A percentile compares a stretch with the other conserved stretches of the same genome.
Evolutionary conservation across 1,140 invertebrate species (phyloP).

Genomic region (Monochamus saltuarius): DNA sequence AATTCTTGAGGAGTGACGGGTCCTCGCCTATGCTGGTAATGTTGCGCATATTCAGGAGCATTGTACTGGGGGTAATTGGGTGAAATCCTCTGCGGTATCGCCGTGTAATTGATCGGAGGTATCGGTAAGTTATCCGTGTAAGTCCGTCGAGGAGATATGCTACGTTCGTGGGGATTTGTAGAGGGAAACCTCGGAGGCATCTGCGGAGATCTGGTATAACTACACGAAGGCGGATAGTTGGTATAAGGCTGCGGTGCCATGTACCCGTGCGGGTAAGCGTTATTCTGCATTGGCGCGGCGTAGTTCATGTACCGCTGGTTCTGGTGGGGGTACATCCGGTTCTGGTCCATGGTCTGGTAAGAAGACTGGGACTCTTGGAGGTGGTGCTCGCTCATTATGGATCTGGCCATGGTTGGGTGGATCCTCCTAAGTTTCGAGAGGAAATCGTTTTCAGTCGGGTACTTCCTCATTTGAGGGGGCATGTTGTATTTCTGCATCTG

Average conservation of each 20-base stretch:
- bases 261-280: constrained; percentile 14
- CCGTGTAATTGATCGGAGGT: constrained; percentile 30
- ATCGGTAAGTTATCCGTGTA: constrained; percentile 31
- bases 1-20: constrained; percentile 28
- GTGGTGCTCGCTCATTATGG: constrained; percentile 45
- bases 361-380: constrained; percentile 36
- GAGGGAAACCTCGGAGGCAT: constrained; percentile 22
- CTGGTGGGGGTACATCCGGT: constrained; percentile 36
- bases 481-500: constrained; percentile 30
- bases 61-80: constrained; percentile 33
- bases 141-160: constrained; percentile 34
- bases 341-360: constrained; percentile 38
- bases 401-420: constrained; percentile 40
- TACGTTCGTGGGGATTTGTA: constrained; percentile 27
- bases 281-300: constrained; percentile 13
- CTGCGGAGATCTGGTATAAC: constrained; percentile 32
- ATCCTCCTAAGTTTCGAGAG: constrained; percentile 41
- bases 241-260: constrained; percentile 25
- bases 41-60: constrained; percentile 45
- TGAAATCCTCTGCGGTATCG: constrained; percentile 31
- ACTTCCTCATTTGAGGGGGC: constrained; percentile 33
- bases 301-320: constrained; percentile 26
- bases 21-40: constrained; percentile 45
- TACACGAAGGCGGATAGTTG: constrained; percentile 31
- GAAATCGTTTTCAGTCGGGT: constrained; percentile 35